A percentile compares a stretch with the other conserved stretches of the same genome.
Evolutionary conservation across 2,797 vertebrate genomes (phyloP).

Genomic region (Enteromius thamalakanensis): DNA sequence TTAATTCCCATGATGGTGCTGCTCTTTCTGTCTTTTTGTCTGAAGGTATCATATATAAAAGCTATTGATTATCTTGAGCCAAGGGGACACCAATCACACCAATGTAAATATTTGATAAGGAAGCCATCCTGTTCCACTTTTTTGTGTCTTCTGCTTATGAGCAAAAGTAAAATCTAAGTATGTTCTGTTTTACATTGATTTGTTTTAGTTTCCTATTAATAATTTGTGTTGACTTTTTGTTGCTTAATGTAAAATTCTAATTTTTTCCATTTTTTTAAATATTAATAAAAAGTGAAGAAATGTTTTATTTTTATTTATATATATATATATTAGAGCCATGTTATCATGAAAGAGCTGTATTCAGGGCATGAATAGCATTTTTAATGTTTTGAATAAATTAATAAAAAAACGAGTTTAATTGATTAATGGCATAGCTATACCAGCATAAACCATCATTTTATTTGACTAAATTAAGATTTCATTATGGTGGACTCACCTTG

Average conservation of each 20-base stretch:
- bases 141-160: slow-evolving; percentile 18
- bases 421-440: not conserved
- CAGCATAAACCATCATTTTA: not conserved
- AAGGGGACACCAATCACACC: slow-evolving; percentile 47
- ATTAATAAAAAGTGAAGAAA: not conserved
- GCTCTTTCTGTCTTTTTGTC: slow-evolving; percentile 40
- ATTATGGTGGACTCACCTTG: slow-evolving; percentile 1
- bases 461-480: slow-evolving; percentile 4
- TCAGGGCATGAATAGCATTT: not conserved
- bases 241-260: not conserved
- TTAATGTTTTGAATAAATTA: not conserved
- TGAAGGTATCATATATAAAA: slow-evolving; percentile 50
- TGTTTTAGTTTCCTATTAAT: not conserved
- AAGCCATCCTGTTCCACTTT: slow-evolving; percentile 37
- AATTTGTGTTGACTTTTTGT: slow-evolving; percentile 25
- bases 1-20: slow-evolving; percentile 25
- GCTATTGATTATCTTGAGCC: slow-evolving; percentile 57
- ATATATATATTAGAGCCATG: not conserved
- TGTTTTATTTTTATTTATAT: not conserved
- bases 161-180: not conserved
- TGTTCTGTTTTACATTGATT: slow-evolving; percentile 6
- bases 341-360: not conserved
- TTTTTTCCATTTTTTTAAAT: not conserved
- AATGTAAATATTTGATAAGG: slow-evolving; percentile 62
- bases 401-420: not conserved